These are phyloP conservation scores for Podarcis muralis DNA, from an alignment of 2,113 vertebrate species.

Conservation along the genomic window DNA sequence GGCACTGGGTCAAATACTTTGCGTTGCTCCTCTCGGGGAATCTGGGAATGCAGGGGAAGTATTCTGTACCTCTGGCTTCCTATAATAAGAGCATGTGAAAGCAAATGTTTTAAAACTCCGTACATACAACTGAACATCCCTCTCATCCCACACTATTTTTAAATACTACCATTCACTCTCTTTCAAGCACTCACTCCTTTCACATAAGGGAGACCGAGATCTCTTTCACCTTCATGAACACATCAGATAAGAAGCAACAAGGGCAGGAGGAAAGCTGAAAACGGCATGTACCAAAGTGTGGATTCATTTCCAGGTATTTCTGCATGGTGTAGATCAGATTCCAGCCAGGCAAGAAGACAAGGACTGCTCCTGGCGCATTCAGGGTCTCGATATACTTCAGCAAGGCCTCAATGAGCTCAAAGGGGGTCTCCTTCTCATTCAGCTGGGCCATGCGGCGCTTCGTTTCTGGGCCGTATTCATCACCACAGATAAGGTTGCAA, in stretches of 20 bases:
- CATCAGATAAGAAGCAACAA: neutral
- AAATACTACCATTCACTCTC: neutral
- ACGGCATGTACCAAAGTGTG: constrained; percentile 86
- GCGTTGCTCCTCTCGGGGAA: constrained; percentile 94
- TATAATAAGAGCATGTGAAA: constrained; percentile 55
- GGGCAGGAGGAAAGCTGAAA: neutral
- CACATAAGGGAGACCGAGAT: neutral
- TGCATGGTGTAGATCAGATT: constrained; percentile 97
- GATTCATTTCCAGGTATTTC: constrained; percentile 91
- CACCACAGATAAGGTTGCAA: constrained; percentile 88
- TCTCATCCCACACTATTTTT: neutral
- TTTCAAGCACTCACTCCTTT: neutral
- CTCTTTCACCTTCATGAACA: neutral
- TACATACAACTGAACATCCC: neutral
- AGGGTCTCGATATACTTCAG: constrained; percentile 92
- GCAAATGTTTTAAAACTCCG: neutral
- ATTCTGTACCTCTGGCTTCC: constrained; percentile 85
- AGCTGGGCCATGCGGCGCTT: constrained; percentile 88
- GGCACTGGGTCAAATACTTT: constrained; percentile 91
- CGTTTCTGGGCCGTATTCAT: constrained; percentile 88
- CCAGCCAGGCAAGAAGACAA: constrained; percentile 95
- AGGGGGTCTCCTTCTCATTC: constrained; percentile 93
- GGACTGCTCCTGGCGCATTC: constrained; percentile 87
- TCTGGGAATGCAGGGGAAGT: constrained; percentile 94
- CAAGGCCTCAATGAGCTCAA: constrained; percentile 94